Conservation (phyloP, 2,113 vertebrate genomes). For the Sceloporus undulatus region DNA sequence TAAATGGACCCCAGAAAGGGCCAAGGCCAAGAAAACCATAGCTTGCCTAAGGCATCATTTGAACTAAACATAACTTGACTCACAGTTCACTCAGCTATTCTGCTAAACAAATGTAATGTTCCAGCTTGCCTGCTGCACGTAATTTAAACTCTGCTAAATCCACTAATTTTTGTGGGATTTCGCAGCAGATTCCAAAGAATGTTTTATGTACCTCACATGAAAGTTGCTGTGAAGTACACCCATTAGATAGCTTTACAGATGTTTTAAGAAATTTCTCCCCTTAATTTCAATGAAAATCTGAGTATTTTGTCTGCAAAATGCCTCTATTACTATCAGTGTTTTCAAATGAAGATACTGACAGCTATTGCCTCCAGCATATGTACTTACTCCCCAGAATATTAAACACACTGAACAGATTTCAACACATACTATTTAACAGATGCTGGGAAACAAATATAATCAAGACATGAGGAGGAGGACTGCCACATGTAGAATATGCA, state of each 20-base stretch:
- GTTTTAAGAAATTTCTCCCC: background rate
- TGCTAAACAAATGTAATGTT: background rate
- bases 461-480: background rate
- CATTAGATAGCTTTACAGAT: background rate
- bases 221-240: background rate
- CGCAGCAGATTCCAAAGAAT: background rate
- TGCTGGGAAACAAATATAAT: background rate
- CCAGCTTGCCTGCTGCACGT: background rate
- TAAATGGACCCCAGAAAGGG: too few species aligned
- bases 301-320: background rate
- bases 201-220: background rate
- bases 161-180: background rate
- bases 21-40: background rate
- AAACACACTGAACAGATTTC: background rate
- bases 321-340: background rate
- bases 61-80: background rate
- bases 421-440: background rate
- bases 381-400: background rate
- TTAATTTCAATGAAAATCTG: background rate
- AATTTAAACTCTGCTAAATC: background rate
- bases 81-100: background rate
- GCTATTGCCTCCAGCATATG: background rate
- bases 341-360: background rate
- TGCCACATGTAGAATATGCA: background rate
- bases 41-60: background rate